Evolutionary conservation across 2,888 invertebrate genomes (phyloP).

Genomic region (Dicranocentrus wangi): DNA sequence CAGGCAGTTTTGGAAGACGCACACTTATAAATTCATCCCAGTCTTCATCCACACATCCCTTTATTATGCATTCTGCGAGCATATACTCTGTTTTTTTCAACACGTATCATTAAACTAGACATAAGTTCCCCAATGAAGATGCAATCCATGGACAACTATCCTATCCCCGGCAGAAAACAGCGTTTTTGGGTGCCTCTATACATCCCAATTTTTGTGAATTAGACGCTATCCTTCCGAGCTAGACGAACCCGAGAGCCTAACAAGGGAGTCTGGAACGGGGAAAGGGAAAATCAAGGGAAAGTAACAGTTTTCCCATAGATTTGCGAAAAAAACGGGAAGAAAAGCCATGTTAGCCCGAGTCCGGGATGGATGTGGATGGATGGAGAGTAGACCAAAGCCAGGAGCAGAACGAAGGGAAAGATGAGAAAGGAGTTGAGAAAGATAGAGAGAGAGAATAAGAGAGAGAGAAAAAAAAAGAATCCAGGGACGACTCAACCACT

Average conservation of each 20-base stretch:
- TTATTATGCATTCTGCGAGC: constrained; percentile 18
- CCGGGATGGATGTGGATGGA: constrained; percentile 25
- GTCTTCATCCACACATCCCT: neutral
- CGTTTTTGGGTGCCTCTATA: too few relatives aligned
- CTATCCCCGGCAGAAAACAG: too few relatives aligned
- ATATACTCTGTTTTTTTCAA: constrained; percentile 25
- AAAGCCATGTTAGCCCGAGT: neutral
- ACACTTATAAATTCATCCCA: too few relatives aligned
- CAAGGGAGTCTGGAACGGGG: too few relatives aligned
- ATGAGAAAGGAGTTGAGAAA: neutral
- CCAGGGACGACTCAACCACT: constrained; percentile 12
- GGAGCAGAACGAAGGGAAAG: constrained; percentile 21
- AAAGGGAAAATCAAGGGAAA: neutral
- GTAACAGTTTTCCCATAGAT: neutral
- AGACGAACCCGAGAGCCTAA: too few relatives aligned
- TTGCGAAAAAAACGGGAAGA: neutral
- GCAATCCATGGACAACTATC: too few relatives aligned
- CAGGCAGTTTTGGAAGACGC: too few relatives aligned
- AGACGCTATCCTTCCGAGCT: neutral
- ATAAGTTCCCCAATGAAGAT: too few relatives aligned
- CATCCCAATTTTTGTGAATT: neutral
- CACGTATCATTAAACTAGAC: constrained; percentile 37
- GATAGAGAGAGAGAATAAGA: neutral
- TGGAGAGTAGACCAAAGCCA: constrained; percentile 31
- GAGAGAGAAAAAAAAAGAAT: constrained; percentile 23